phyloP scores from a whole-genome alignment of 2,888 invertebrate genomes.

The Nymphalis c-album region DNA sequence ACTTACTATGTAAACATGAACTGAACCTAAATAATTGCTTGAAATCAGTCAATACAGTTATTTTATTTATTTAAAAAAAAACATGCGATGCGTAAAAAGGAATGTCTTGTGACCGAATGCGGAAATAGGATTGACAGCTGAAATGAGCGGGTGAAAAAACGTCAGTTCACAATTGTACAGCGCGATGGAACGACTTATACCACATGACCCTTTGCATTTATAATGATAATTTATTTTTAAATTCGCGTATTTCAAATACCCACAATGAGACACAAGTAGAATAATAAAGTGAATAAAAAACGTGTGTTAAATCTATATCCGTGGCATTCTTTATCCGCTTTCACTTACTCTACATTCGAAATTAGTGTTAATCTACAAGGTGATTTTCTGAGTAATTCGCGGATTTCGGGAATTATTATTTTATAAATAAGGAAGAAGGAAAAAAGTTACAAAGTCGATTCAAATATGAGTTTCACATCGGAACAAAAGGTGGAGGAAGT shows the following conservation, averaged over 20 bases:
- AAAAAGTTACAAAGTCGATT: slow-evolving; percentile 6
- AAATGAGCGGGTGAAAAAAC: slow-evolving; percentile 32
- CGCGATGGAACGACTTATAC: slow-evolving; percentile 52
- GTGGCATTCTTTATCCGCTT: slow-evolving; percentile 52
- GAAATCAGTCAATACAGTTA: not conserved
- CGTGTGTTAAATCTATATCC: slow-evolving; percentile 53
- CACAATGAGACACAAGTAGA: slow-evolving; percentile 69
- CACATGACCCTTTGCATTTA: slow-evolving; percentile 41
- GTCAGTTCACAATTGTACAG: slow-evolving; percentile 51
- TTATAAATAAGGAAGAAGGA: slow-evolving; percentile 40
- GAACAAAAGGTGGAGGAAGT: slow-evolving; percentile 47
- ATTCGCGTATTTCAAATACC: slow-evolving; percentile 53
- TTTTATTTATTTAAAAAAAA: not conserved
- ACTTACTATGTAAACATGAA: no score
- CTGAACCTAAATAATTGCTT: not conserved
- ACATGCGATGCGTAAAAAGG: not conserved
- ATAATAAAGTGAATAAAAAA: slow-evolving; percentile 52
- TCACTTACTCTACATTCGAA: slow-evolving; percentile 43
- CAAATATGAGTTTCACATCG: slow-evolving; percentile 19
- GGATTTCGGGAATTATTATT: slow-evolving; percentile 6
- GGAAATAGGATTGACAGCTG: slow-evolving; percentile 32
- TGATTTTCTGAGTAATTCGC: slow-evolving; percentile 31
- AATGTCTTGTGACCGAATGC: slow-evolving; percentile 6
- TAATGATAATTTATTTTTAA: slow-evolving; percentile 54
- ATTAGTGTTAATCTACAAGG: slow-evolving; percentile 21